These are phyloP conservation scores for Ptilorrhoa leucosticta DNA, from an alignment of 2,113 vertebrate genomes.

Conservation along the genomic window DNA sequence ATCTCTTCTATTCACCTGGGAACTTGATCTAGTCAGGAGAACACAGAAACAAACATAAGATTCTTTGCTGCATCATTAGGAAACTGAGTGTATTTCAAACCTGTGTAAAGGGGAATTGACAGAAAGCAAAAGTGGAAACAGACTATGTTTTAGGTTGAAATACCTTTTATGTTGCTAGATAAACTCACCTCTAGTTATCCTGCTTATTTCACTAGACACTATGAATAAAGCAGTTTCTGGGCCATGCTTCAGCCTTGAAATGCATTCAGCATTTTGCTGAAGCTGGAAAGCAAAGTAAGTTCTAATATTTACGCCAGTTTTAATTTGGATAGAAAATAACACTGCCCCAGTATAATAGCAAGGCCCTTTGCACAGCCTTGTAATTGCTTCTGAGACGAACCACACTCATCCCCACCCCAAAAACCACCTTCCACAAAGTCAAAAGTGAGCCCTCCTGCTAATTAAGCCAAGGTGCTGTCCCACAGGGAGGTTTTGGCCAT, in stretches of 20 bases:
- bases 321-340: neutral
- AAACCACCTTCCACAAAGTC: neutral
- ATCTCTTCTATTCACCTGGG: neutral
- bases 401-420: neutral
- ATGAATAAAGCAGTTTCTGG: neutral
- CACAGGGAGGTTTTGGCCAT: neutral
- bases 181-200: neutral
- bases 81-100: neutral
- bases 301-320: neutral
- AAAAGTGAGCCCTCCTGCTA: slow-evolving; percentile 28
- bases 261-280: neutral
- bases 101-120: neutral
- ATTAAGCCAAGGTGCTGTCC: neutral
- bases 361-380: neutral
- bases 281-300: neutral
- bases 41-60: neutral
- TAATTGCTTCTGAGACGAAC: neutral
- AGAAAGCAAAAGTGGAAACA: neutral
- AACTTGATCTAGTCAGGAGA: neutral
- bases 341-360: neutral
- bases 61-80: neutral
- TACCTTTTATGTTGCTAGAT: neutral
- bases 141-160: neutral
- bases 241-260: neutral
- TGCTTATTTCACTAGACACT: neutral